Percentiles rank a stretch among this genome's conserved stretches.
Evolutionary conservation across 2,113 vertebrate species (phyloP).

Genomic region (Engraulis encrasicolus): DNA sequence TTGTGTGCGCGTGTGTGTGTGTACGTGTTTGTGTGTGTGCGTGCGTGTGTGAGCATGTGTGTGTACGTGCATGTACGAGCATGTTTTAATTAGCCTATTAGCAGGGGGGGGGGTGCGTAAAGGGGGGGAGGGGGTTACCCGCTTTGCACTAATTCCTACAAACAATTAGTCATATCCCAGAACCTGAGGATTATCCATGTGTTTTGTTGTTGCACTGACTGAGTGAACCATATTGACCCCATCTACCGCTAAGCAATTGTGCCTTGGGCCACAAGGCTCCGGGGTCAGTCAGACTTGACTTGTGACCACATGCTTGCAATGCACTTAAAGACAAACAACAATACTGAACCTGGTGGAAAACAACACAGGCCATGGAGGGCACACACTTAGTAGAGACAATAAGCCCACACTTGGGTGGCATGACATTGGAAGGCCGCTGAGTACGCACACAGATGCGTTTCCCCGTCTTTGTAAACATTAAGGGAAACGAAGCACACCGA

Average conservation of each 20-base stretch:
- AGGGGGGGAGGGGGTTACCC: conserved; percentile 19
- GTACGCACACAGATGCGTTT: background rate
- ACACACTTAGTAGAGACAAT: background rate
- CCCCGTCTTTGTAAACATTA: background rate
- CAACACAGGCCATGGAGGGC: background rate
- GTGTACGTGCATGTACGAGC: conserved; percentile 55
- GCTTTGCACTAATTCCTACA: conserved; percentile 36
- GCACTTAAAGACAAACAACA: background rate
- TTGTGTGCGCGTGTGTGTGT: background rate
- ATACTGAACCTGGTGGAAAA: no score
- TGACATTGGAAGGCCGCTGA: background rate
- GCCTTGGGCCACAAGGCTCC: background rate
- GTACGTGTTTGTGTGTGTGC: background rate
- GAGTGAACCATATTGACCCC: background rate
- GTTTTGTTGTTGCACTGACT: background rate
- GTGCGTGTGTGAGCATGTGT: conserved; percentile 33
- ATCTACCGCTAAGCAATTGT: background rate
- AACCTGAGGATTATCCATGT: conserved; percentile 11
- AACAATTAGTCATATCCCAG: conserved; percentile 32
- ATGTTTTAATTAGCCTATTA: conserved; percentile 54
- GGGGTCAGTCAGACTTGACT: background rate
- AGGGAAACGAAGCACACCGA: background rate
- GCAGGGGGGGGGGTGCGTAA: conserved; percentile 44
- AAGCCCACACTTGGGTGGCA: background rate
- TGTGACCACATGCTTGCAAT: background rate